Evolutionary conservation across 2,797 vertebrate species (phyloP), one percentile per base, ranked within the genome.

Genomic region (Esox masquinongy): DNA sequence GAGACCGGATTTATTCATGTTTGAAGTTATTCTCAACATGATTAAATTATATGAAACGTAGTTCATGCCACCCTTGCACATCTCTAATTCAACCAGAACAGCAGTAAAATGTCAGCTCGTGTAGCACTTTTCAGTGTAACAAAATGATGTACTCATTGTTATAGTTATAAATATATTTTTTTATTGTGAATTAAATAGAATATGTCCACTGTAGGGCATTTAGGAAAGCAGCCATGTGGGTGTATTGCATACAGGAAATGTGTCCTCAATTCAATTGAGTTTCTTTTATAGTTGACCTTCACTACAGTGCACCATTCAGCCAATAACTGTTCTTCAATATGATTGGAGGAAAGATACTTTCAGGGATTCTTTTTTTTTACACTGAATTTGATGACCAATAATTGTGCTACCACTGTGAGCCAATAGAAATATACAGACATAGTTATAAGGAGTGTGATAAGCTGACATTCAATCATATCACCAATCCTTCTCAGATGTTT

Each of bases 401-500:
- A 68, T 14, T 72, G 5, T 61, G n/a, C 63, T 69, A 29, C 47
- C 69, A 26, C 70, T 19, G n/a, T 39, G 3, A 80, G 75, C 59
- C 49, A 74, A 68, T 73, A 14, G 56, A 24, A 4, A 26, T 4
- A 61, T 68, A 72, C 26, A 17, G 70, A 29, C 31, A 53, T 56
- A 59, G 56, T 43, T 14, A 75, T 1, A 72, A 74, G 68, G 17
- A 49, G 16, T 68, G 70, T 29, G 12, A 67, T 17, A 36, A 59
- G 76, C 72, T 74, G 70, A 85, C 29, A 79, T 71, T 72, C 39
- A 69, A n/a, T 22, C 43, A 79, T 36, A 81, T 83, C 26, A 77
- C 79, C 79, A 77, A 84, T 74, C 78, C 64, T 63, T 61, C 63
- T 72, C 1, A 79, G 82, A 77, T 83, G 76, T 84, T 68, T n/a